Evolutionary conservation across 2,797 vertebrate species (phyloP), one percentile per base, ranked within the genome.

Genomic region (Pyrocephalus nanus): DNA sequence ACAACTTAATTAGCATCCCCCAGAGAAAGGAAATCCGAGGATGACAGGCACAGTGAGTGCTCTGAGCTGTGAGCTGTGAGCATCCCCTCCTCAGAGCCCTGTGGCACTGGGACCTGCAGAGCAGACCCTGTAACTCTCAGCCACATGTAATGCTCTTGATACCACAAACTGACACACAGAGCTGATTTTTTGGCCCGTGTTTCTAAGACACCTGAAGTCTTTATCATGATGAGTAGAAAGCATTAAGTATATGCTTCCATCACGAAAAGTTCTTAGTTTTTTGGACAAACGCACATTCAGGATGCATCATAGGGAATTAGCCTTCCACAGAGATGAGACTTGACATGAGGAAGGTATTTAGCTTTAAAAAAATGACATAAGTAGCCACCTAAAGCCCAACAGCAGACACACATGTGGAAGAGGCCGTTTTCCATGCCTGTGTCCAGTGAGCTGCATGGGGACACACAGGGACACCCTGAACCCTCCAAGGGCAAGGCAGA

Each of bases 81-180:
- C n/a, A 42, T 47, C 38, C 43, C 21, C 25, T 55, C 34, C 60
- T 57, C 60, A 25, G 69, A 50, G 42, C 36, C 5, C 50, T 2
- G 11, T 26, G 6, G 25, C 16, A 36, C 9, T 23, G 34, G 42
- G 45, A 34, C 48, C 58, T 60, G 62, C 51, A 54, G 51, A 72
- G 42, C 32, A 53, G 48, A 16, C 8, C 4, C 5, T 66, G 47
- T 3, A 16, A 13, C 32, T 65, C n/a, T 67, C 72, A 62, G 55
- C 34, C 71, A 58, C n/a, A 0, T 3, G 13, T 7, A 2, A 38
- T 15, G 21, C 10, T 2, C 66, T 47, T 14, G 3, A 12, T 15
- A 53, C 19, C 27, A 47, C 36, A 71, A 67, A 55, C 26, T 36
- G 38, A 9, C 2, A 30, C 0, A 9, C 18, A 12, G 12, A 32